These are phyloP conservation scores for Pelosia muscerda DNA, from an alignment of 2,888 invertebrate genomes.

Conservation along the genomic window DNA sequence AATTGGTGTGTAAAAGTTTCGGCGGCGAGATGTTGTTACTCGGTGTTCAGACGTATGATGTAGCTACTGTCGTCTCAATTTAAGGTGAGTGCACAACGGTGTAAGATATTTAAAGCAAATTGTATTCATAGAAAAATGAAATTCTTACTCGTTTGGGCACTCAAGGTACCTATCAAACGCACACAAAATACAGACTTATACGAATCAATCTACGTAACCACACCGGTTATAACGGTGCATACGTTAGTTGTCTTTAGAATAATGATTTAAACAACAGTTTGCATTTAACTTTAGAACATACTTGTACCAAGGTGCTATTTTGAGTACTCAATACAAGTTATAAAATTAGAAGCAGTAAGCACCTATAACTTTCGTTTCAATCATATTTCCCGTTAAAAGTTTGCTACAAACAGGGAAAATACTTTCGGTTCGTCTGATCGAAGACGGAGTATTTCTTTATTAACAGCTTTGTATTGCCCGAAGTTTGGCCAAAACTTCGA, in stretches of 20 bases:
- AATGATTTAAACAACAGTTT: slow-evolving; percentile 14
- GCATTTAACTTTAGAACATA: slow-evolving; percentile 25
- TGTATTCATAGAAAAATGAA: neutral
- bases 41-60: slow-evolving; percentile 13
- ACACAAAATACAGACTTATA: no score
- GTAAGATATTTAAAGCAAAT: slow-evolving; percentile 14
- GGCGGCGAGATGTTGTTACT: slow-evolving; percentile 36
- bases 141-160: neutral
- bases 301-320: slow-evolving; percentile 12
- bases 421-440: slow-evolving; percentile 41
- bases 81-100: slow-evolving; percentile 40
- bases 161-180: no score
- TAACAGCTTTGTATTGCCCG: slow-evolving; percentile 51
- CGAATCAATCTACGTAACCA: no score
- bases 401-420: slow-evolving; percentile 50
- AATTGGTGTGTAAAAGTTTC: slow-evolving; percentile 48
- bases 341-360: slow-evolving; percentile 34
- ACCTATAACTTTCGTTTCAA: slow-evolving; percentile 38
- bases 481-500: slow-evolving; percentile 50
- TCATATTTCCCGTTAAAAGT: slow-evolving; percentile 54
- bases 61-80: slow-evolving; percentile 26
- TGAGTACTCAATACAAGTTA: slow-evolving; percentile 27
- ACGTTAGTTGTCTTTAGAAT: no score
- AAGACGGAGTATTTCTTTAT: slow-evolving; percentile 50
- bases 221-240: no score